Evolutionary conservation across 2,113 vertebrate genomes (phyloP), one percentile per base, ranked within the genome.

Genomic region (Eidolon helvum): DNA sequence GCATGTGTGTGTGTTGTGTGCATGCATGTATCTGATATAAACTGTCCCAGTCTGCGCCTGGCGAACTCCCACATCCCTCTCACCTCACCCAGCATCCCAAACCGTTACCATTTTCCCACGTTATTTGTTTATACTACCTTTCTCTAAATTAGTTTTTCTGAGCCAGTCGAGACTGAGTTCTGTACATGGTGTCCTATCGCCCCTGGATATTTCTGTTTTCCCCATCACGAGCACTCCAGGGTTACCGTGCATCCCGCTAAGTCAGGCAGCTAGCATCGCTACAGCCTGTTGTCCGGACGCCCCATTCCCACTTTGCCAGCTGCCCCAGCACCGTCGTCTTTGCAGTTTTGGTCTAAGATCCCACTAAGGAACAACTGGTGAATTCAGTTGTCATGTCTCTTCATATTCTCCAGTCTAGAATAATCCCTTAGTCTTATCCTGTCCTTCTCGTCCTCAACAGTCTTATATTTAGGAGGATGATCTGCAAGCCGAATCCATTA

Each of bases 101-200:
- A 48, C 77, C 30, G 28, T 38, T 93, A 9, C 18, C 12, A 59
- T 85, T 92, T 83, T 78, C 38, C 22, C 63, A 10, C 12, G 4
- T 94, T 48, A 14, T 50, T 71, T 14, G 59, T 2, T 75, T 74
- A 30, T 18, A 19, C n/a, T 66, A 1, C 61, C 69, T 86, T 75
- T 80, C 63, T 91, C 83, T 84, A 65, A 65, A 43, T 86, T 40
- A 50, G 18, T 84, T 93, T 83, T 84, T 84, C 45, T 75, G 33
- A 86, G 38, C 38, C 53, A 53, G 35, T 35, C 65, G 33, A 92
- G 55, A 69, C 59, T 9, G 9, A 40, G 30, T 85, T 92, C 28
- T 11, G 26, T 63, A 14, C 26, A 4, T 78, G 22, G 33, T 88
- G 14, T 40, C 43, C 83, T 87, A 2, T 69, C 14, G 35, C 48